Conservation (phyloP, 2,797 vertebrate genomes). For the Siniperca scherzeri region DNA sequence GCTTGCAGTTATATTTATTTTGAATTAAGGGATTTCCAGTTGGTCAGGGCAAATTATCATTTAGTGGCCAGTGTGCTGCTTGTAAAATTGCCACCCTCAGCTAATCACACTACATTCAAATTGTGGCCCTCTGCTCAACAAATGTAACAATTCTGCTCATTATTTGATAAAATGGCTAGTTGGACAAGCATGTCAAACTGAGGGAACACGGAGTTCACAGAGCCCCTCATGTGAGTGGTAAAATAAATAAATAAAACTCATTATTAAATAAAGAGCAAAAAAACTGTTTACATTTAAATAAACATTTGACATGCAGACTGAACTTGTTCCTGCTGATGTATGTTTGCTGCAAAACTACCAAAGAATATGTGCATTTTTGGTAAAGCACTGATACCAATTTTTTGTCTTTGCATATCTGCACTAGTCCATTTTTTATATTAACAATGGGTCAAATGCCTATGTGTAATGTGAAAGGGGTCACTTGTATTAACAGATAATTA, state of each 20-base stretch:
- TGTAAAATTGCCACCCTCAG: slow-evolving; percentile 61
- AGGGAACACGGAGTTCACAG: slow-evolving; percentile 41
- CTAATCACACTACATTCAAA: slow-evolving; percentile 68
- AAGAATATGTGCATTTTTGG: neutral
- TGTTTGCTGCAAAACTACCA: neutral
- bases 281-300: slow-evolving; percentile 6
- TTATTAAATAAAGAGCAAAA: slow-evolving; percentile 30
- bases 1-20: slow-evolving; percentile 55
- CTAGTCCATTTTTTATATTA: neutral
- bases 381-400: neutral
- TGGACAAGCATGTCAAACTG: slow-evolving; percentile 46
- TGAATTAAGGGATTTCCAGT: slow-evolving; percentile 62
- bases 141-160: slow-evolving; percentile 66
- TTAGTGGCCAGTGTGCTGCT: slow-evolving; percentile 46
- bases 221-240: slow-evolving; percentile 14
- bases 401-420: neutral
- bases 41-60: slow-evolving; percentile 61
- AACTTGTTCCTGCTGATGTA: neutral
- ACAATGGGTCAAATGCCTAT: neutral
- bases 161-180: slow-evolving; percentile 67
- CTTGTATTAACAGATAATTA: neutral
- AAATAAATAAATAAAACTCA: slow-evolving; percentile 45
- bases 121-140: slow-evolving; percentile 51
- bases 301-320: neutral
- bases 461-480: neutral